phyloP scores from a whole-genome alignment of 2,888 invertebrate species.

The Tachina fera region DNA sequence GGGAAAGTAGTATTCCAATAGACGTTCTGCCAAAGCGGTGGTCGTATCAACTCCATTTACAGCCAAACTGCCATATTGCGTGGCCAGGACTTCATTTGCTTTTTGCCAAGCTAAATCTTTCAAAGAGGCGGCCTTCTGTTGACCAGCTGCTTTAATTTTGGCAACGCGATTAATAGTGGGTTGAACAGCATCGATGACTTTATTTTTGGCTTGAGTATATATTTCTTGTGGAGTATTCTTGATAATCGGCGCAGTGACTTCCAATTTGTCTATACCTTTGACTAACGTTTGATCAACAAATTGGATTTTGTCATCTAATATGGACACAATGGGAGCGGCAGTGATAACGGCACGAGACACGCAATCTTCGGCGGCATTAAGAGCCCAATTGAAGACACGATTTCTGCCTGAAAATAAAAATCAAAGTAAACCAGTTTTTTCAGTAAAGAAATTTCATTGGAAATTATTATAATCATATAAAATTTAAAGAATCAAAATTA shows the following conservation, averaged over 20 bases:
- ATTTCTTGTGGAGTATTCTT: slow-evolving; percentile 86
- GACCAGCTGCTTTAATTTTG: slow-evolving; percentile 81
- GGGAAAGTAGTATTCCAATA: slow-evolving; percentile 90
- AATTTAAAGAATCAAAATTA: not conserved
- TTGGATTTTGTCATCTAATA: slow-evolving; percentile 84
- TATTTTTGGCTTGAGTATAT: slow-evolving; percentile 85
- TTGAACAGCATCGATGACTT: slow-evolving; percentile 85
- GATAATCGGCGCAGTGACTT: slow-evolving; percentile 87
- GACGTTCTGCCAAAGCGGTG: slow-evolving; percentile 87
- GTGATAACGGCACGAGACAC: slow-evolving; percentile 86
- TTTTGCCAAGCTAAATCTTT: slow-evolving; percentile 89
- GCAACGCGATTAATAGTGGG: slow-evolving; percentile 84
- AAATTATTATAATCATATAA: not conserved
- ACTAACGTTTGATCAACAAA: slow-evolving; percentile 88
- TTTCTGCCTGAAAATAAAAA: slow-evolving; percentile 83
- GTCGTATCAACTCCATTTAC: slow-evolving; percentile 87
- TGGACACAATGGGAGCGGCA: slow-evolving; percentile 85
- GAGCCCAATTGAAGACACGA: slow-evolving; percentile 87
- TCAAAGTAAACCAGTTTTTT: not conserved
- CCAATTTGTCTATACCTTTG: slow-evolving; percentile 86
- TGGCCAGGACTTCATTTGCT: slow-evolving; percentile 88
- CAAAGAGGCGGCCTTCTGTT: slow-evolving; percentile 86
- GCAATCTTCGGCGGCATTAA: slow-evolving; percentile 86
- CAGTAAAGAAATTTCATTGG: not conserved
- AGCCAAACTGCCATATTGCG: slow-evolving; percentile 88